A percentile compares a stretch with the other conserved stretches of the same genome.
Evolutionary conservation across 2,888 invertebrate species (phyloP).

Genomic region (Cabera pusaria): DNA sequence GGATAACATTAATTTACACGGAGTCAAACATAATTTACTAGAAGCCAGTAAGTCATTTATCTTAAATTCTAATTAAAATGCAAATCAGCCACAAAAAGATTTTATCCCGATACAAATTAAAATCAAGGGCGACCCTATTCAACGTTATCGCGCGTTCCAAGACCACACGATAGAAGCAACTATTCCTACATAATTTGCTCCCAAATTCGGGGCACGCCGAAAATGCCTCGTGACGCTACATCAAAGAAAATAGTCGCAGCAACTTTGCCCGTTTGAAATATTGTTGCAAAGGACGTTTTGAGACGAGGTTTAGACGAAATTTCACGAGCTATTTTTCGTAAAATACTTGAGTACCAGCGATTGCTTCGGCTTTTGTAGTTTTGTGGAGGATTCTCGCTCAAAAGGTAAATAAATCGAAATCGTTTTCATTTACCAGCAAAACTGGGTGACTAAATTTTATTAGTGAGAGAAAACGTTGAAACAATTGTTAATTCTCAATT

Average conservation of each 20-base stretch:
- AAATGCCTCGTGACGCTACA: constrained; percentile 61
- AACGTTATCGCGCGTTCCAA: constrained; percentile 31
- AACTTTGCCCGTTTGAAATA: constrained; percentile 44
- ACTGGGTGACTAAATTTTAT: constrained; percentile 6
- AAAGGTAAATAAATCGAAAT: constrained; percentile 10
- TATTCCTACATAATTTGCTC: constrained; percentile 66
- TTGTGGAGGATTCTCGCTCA: constrained; percentile 5
- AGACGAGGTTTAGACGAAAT: constrained; percentile 31
- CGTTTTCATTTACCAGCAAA: too few relatives aligned
- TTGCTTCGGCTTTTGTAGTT: constrained; percentile 28
- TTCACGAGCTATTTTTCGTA: constrained; percentile 35
- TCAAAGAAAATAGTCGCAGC: constrained; percentile 62
- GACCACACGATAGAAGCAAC: constrained; percentile 52
- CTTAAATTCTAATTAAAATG: constrained; percentile 31
- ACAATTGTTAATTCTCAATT: constrained; percentile 10
- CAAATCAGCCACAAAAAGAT: constrained; percentile 34
- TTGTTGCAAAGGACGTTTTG: constrained; percentile 38
- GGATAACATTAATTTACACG: constrained; percentile 19
- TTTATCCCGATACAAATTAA: constrained; percentile 32
- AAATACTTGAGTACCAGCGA: constrained; percentile 23
- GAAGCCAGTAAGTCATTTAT: constrained; percentile 14
- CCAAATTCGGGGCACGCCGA: constrained; percentile 61
- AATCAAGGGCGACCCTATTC: constrained; percentile 30
- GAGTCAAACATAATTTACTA: constrained; percentile 22
- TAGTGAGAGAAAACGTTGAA: too few relatives aligned